Evolutionary conservation across 2,797 vertebrate genomes (phyloP).

Genomic region (Pseudopleuronectes americanus): DNA sequence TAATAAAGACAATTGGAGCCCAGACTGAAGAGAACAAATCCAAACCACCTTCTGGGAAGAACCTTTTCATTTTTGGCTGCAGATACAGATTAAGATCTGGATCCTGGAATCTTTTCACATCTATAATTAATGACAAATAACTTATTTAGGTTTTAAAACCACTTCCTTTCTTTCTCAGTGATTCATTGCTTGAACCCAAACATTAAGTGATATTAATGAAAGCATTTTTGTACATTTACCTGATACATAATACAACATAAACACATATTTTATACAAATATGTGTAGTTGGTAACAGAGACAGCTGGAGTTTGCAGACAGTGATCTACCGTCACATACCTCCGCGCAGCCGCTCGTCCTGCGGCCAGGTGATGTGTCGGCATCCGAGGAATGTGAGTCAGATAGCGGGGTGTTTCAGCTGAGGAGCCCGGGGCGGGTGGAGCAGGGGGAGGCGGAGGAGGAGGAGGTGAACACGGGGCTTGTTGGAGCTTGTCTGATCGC

Average conservation of each 20-base stretch:
- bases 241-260: too few relatives aligned
- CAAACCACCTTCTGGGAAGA: too few relatives aligned
- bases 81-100: too few relatives aligned
- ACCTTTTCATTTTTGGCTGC: too few relatives aligned
- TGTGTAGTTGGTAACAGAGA: background rate
- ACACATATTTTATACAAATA: background rate
- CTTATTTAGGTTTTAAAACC: too few relatives aligned
- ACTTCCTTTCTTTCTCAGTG: too few relatives aligned
- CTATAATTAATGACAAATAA: too few relatives aligned
- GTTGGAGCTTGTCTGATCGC: constrained; percentile 59
- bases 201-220: too few relatives aligned
- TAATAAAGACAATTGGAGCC: background rate
- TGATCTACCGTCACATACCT: constrained; percentile 3
- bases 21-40: too few relatives aligned
- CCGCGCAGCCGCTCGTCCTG: background rate
- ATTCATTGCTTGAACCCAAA: too few relatives aligned
- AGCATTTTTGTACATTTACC: too few relatives aligned
- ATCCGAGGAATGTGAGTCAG: constrained; percentile 72
- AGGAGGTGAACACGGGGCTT: constrained; percentile 35
- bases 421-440: constrained; percentile 40
- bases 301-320: background rate
- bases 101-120: too few relatives aligned
- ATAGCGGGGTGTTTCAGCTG: constrained; percentile 53
- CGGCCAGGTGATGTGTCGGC: constrained; percentile 66
- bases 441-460: constrained; percentile 1